Conservation (phyloP, 2,888 invertebrate genomes). For the Drosophila anomalipes region DNA sequence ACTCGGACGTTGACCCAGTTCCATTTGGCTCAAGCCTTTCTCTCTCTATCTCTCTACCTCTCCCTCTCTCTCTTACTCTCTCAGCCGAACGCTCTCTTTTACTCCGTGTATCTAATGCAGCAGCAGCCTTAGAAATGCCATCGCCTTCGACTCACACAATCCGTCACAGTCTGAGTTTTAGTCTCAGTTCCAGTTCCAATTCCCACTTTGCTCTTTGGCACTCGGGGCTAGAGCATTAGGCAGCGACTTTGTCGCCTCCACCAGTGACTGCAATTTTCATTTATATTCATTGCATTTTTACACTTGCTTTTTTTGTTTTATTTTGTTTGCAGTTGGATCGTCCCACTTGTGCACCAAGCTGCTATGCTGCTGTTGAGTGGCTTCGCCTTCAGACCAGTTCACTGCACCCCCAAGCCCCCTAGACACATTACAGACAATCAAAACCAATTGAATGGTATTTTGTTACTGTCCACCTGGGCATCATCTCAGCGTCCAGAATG, state of each 20-base stretch:
- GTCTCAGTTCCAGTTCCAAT: constrained; percentile 22
- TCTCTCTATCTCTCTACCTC: neutral
- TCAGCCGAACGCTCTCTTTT: neutral
- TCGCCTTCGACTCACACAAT: constrained; percentile 37
- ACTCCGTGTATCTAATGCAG: constrained; percentile 48
- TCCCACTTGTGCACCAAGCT: constrained; percentile 41
- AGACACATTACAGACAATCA: constrained; percentile 10
- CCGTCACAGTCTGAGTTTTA: constrained; percentile 36
- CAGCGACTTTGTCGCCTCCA: constrained; percentile 21
- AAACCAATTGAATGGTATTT: constrained; percentile 30
- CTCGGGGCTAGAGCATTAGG: neutral
- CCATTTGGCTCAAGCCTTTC: constrained; percentile 39
- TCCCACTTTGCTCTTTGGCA: constrained; percentile 25
- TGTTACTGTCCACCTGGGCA: constrained; percentile 57
- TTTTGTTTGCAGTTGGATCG: constrained; percentile 23
- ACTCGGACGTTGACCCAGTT: constrained; percentile 70
- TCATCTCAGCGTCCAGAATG: constrained; percentile 43
- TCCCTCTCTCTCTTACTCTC: neutral
- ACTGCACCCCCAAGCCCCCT: neutral
- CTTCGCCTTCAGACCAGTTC: constrained; percentile 41
- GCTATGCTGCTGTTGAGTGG: constrained; percentile 61
- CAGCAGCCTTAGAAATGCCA: constrained; percentile 68
- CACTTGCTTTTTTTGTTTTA: constrained; percentile 14
- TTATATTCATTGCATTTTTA: constrained; percentile 56
- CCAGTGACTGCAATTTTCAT: constrained; percentile 60